phyloP scores from a whole-genome alignment of 2,888 invertebrate species.

The Osmoderma eremita region DNA sequence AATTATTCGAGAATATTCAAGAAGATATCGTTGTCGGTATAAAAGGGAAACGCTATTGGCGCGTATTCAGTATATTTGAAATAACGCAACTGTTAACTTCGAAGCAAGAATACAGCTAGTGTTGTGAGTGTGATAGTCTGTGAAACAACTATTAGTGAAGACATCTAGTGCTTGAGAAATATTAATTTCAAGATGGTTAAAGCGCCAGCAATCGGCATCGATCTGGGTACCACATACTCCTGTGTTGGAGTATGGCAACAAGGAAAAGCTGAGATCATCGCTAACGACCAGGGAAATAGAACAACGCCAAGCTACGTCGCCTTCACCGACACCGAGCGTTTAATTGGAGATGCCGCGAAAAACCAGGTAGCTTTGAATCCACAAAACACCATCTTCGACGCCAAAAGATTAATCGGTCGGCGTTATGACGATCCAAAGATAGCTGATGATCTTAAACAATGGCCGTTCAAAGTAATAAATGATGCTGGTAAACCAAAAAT shows the following conservation, averaged over 20 bases:
- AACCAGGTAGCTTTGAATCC: slow-evolving; percentile 77
- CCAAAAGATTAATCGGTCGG: slow-evolving; percentile 81
- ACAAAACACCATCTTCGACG: slow-evolving; percentile 75
- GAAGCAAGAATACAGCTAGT: not conserved
- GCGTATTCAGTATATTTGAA: slow-evolving; percentile 22
- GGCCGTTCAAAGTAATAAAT: slow-evolving; percentile 80
- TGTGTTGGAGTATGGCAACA: slow-evolving; percentile 88
- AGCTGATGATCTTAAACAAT: slow-evolving; percentile 81
- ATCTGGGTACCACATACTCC: slow-evolving; percentile 89
- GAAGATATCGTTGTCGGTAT: not conserved
- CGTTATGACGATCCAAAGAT: slow-evolving; percentile 78
- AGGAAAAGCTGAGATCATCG: slow-evolving; percentile 80
- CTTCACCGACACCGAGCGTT: slow-evolving; percentile 73
- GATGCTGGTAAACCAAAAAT: slow-evolving; percentile 74
- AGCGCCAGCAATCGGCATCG: slow-evolving; percentile 76
- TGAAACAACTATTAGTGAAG: too few relatives aligned
- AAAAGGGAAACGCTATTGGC: slow-evolving; percentile 12
- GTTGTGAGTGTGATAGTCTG: too few relatives aligned
- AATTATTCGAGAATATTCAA: slow-evolving; percentile 11
- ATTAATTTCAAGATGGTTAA: slow-evolving; percentile 56
- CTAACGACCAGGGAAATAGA: slow-evolving; percentile 75
- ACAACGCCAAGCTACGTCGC: slow-evolving; percentile 80
- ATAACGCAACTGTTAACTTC: not conserved
- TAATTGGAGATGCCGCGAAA: slow-evolving; percentile 75
- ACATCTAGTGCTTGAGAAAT: not conserved